Conservation (phyloP, 2,113 vertebrate genomes). For the Odobenus rosmarus region DNA sequence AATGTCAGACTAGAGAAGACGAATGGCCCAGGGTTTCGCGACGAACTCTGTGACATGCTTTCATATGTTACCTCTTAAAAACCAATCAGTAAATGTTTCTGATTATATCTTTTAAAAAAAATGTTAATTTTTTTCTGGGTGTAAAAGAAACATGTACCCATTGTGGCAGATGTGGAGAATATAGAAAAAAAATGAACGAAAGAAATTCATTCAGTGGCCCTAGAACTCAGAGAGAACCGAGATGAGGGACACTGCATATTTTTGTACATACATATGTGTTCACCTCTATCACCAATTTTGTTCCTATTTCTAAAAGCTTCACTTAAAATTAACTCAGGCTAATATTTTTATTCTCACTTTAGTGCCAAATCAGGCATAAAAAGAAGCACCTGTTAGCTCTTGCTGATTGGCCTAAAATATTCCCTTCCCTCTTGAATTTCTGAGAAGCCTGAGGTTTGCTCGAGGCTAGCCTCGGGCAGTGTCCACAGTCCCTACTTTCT, state of each 20-base stretch:
- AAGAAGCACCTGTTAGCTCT: neutral
- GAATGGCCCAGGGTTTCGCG: neutral
- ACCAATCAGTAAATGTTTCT: neutral
- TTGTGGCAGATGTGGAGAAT: neutral
- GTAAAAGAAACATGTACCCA: neutral
- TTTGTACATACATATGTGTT: neutral
- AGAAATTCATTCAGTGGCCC: neutral
- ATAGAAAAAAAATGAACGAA: neutral
- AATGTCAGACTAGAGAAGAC: neutral
- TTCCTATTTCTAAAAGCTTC: neutral
- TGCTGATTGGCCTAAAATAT: fast-evolving
- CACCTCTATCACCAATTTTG: neutral
- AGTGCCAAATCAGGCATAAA: neutral
- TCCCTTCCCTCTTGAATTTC: fast-evolving
- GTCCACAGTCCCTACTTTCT: neutral
- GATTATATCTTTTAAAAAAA: neutral
- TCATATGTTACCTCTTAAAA: neutral
- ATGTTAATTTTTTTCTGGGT: neutral
- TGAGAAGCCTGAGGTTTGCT: neutral
- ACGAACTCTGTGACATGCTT: neutral
- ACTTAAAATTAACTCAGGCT: neutral
- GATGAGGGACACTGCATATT: neutral
- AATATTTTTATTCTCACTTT: neutral
- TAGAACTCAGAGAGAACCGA: neutral
- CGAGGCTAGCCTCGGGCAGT: neutral